Evolutionary conservation across 2,113 vertebrate genomes (phyloP).

Genomic region (Solea solea): DNA sequence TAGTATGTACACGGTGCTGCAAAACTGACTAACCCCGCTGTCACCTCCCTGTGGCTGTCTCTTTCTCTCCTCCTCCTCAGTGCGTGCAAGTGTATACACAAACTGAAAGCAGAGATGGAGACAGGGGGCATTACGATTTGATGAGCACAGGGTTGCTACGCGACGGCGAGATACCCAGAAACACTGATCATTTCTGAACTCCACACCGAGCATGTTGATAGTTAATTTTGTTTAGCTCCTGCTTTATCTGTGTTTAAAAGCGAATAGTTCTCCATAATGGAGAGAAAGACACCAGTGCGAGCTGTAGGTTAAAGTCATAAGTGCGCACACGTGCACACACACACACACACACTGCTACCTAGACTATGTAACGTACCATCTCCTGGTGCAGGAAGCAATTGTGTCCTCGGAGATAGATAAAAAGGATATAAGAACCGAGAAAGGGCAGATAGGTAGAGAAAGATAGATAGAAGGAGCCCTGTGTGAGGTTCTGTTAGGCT

Average conservation of each 20-base stretch:
- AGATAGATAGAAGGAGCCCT: constrained; percentile 53
- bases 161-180: constrained; percentile 35
- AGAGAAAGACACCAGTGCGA: constrained; percentile 10
- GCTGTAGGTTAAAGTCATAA: constrained; percentile 6
- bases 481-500: constrained; percentile 44
- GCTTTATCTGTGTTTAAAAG: constrained; percentile 42
- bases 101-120: not conserved
- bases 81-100: not conserved
- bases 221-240: constrained; percentile 34
- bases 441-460: constrained; percentile 49
- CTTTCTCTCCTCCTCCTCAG: not conserved
- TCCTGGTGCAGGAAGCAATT: constrained; percentile 23
- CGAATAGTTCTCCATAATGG: constrained; percentile 9
- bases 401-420: constrained; percentile 61
- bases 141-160: constrained; percentile 54
- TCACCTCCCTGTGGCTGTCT: constrained; percentile 34
- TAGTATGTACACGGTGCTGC: constrained; percentile 28
- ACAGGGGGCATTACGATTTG: constrained; percentile 35
- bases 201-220: constrained; percentile 17
- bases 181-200: constrained; percentile 40
- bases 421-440: constrained; percentile 53
- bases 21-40: constrained; percentile 53
- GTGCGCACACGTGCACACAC: not conserved
- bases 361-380: constrained; percentile 13
- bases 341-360: constrained; percentile 1